Evolutionary conservation across 2,113 vertebrate species (phyloP).

Genomic region (Eulemur rufifrons): DNA sequence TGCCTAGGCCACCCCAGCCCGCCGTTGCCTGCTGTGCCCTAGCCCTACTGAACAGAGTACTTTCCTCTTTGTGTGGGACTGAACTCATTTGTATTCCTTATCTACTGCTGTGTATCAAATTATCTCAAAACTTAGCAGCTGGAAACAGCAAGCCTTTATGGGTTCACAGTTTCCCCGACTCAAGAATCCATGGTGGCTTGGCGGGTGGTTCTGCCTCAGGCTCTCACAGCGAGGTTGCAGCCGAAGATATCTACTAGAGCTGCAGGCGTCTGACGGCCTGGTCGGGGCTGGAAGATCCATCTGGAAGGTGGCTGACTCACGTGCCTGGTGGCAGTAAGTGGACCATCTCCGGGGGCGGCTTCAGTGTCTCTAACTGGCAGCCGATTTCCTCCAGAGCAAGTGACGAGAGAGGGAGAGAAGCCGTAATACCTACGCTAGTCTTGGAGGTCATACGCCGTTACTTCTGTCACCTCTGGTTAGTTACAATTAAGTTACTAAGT

Average conservation of each 20-base stretch:
- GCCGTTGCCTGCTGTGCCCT: background rate
- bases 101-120: background rate
- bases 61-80: background rate
- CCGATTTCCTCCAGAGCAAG: background rate
- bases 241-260: background rate
- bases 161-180: background rate
- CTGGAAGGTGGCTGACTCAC: background rate
- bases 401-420: background rate
- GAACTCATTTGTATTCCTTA: background rate
- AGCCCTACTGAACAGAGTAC: background rate
- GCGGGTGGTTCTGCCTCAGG: background rate
- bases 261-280: background rate
- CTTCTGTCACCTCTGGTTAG: background rate
- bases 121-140: background rate
- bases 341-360: background rate
- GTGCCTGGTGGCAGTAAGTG: background rate
- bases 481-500: background rate
- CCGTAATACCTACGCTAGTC: rapidly evolving
- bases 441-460: background rate
- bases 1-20: background rate
- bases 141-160: background rate
- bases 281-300: background rate
- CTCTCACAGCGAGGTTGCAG: background rate
- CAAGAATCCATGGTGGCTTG: background rate
- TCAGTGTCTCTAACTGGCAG: background rate